Evolutionary conservation across 2,797 vertebrate species (phyloP), one percentile per base, ranked within the genome.

Genomic region (Aplochiton taeniatus): DNA sequence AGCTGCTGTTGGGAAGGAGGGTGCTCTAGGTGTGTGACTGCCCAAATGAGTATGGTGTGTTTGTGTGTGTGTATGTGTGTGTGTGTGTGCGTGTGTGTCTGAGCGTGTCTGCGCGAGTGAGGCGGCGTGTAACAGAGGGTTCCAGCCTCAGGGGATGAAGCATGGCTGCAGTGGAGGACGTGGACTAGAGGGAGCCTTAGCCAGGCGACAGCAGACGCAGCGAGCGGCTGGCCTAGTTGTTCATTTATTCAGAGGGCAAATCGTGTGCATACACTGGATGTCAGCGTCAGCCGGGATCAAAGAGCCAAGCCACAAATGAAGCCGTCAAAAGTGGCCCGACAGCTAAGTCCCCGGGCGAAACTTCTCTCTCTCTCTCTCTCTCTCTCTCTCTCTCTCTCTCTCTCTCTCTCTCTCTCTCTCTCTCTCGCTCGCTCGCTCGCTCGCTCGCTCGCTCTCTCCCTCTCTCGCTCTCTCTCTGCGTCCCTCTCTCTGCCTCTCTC

Each of bases 201-300:
- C 74, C 73, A 17, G 48, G 13, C 44, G 57, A 14, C 18, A 57
- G 18, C n/a, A 5, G 45, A 49, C 10, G 63, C 62, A 82, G 83
- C 65, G 11, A 20, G 8, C 45, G 49, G 59, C 59, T 19, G 31
- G 8, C 19, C 11, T 63, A 65, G 65, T 81, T 85, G 82, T 78
- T 85, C 88, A 84, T 86, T 86, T 88, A 85, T 86, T 80, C 84
- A 16, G 68, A 14, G 16, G 50, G 72, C 78, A 87, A 87, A 88
- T 90, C 81, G 87, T 75, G 71, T 89, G 78, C 80, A 67, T 81
- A 81, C 61, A 47, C 80, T 89, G 85, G 82, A 81, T 88, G 89
- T 89, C 88, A 84, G 83, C 82, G 90, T 89, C 89, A 86, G 81
- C 61, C 81, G 77, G 78, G 83, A 90, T 91, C 90, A 92, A 91